Evolutionary conservation across 2,888 invertebrate genomes (phyloP).

Genomic region (Lithophane ornitopus): DNA sequence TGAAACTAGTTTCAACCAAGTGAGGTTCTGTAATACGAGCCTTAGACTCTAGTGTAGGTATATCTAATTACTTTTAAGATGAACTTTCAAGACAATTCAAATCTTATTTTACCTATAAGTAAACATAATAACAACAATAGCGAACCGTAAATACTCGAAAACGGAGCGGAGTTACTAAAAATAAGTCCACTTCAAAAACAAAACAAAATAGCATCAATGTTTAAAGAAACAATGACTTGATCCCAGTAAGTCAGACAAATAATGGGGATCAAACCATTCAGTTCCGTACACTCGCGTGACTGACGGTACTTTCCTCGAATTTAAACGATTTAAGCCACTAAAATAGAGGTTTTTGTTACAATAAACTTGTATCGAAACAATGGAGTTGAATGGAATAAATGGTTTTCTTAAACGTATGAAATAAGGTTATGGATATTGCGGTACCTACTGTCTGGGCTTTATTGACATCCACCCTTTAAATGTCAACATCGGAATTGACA

Average conservation of each 20-base stretch:
- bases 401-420: background rate
- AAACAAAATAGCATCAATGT: conserved; percentile 32
- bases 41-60: no score
- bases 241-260: conserved; percentile 33
- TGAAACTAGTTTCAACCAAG: no score
- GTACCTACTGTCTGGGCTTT: background rate
- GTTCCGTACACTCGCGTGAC: conserved; percentile 55
- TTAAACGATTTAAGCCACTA: conserved; percentile 15
- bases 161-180: background rate
- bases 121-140: background rate
- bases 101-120: background rate
- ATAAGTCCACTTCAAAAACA: background rate
- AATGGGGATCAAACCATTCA: conserved; percentile 24
- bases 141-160: background rate
- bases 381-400: conserved; percentile 3
- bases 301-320: conserved; percentile 26
- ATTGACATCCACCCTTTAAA: conserved; percentile 38
- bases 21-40: no score
- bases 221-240: conserved; percentile 25
- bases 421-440: background rate
- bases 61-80: no score
- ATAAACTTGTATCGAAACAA: conserved; percentile 34
- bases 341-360: conserved; percentile 24
- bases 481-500: conserved; percentile 38
- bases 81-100: no score